Conservation (phyloP, 92 coral and sea anemone genomes). For the Actinernus sp. region DNA sequence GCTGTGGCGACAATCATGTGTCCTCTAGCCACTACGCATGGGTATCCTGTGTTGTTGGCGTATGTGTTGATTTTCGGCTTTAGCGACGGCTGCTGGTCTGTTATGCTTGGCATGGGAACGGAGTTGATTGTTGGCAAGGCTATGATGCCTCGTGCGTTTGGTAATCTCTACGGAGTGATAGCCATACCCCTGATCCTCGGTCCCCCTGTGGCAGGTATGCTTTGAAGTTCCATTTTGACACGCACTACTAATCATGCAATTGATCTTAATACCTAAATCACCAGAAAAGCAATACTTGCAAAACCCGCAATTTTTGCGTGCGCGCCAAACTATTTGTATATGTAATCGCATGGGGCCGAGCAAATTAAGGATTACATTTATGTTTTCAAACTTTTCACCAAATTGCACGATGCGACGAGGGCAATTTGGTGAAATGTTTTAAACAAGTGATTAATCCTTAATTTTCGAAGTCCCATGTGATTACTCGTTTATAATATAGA, state of each 20-base stretch:
- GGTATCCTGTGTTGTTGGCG: constrained; percentile 41
- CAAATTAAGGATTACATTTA: too few species aligned
- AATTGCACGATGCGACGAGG: too few species aligned
- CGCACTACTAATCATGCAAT: not conserved
- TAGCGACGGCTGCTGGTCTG: constrained; percentile 76
- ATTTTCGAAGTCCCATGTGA: too few species aligned
- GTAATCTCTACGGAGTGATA: constrained; percentile 69
- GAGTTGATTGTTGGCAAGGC: constrained; percentile 70
- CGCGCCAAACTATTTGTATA: too few species aligned
- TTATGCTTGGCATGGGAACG: constrained; percentile 80
- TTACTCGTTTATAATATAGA: too few species aligned
- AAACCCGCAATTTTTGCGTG: too few species aligned
- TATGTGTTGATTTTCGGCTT: constrained; percentile 75
- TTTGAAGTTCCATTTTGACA: not conserved
- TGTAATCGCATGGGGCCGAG: too few species aligned
- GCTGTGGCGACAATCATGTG: constrained; percentile 59
- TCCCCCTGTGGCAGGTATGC: constrained; percentile 83
- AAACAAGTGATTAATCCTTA: too few species aligned
- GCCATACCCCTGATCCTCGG: constrained; percentile 73
- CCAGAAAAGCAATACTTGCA: too few species aligned
- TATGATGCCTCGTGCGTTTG: constrained; percentile 77
- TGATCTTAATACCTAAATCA: too few species aligned
- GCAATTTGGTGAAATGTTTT: too few species aligned
- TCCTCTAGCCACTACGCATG: constrained; percentile 64
- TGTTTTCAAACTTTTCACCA: too few species aligned